A percentile compares a stretch with the other conserved stretches of the same genome.
These are phyloP conservation scores for Lacerta agilis DNA, from an alignment of 2,797 vertebrate species.

Conservation along the genomic window DNA sequence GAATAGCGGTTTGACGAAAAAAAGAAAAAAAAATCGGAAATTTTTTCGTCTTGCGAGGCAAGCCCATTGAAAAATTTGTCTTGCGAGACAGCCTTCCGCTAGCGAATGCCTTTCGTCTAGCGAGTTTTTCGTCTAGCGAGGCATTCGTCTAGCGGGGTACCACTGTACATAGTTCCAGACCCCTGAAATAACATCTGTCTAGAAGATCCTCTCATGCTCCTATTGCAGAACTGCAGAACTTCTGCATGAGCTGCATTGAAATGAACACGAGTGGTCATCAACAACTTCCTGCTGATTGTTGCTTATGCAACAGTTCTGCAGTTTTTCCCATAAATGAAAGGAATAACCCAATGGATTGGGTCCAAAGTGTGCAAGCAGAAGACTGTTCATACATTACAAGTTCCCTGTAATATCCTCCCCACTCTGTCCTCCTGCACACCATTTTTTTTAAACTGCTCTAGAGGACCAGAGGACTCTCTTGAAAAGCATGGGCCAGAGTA, in stretches of 20 bases:
- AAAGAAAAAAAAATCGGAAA: too few species aligned
- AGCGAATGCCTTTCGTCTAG: too few species aligned
- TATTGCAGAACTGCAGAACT: not conserved
- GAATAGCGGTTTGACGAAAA: too few species aligned
- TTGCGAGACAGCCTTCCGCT: too few species aligned
- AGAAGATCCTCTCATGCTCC: not conserved
- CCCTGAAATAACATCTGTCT: not conserved
- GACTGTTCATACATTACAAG: not conserved
- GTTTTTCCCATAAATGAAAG: not conserved
- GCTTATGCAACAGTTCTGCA: not conserved
- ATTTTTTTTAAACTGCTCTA: not conserved
- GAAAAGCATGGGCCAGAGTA: not conserved
- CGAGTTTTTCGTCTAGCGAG: too few species aligned
- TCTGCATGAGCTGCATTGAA: not conserved
- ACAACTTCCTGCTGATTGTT: not conserved
- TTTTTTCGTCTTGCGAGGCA: too few species aligned
- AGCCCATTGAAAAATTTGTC: too few species aligned
- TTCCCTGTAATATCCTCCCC: not conserved
- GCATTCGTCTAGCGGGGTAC: too few species aligned
- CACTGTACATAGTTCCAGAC: not conserved
- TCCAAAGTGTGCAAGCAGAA: not conserved
- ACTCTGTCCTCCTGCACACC: not conserved
- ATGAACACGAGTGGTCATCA: not conserved
- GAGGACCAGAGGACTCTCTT: not conserved
- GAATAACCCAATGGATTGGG: not conserved